Percentiles rank a stretch among this genome's conserved stretches.
These are phyloP conservation scores for Andrena cerasifolii DNA, from an alignment of 1,140 invertebrate species.

Conservation along the genomic window DNA sequence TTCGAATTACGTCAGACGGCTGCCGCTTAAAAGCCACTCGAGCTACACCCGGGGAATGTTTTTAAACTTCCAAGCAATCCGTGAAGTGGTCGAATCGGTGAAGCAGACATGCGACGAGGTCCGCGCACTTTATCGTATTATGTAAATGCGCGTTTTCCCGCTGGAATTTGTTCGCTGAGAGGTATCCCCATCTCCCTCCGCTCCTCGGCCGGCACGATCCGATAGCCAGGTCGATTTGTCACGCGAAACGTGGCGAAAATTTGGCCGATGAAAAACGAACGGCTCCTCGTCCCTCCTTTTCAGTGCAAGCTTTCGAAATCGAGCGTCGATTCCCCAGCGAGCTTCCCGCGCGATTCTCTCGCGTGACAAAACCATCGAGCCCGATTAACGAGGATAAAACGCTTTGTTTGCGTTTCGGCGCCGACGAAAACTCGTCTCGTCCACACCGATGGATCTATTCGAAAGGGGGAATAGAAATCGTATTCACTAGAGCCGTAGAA, in stretches of 20 bases:
- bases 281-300: not conserved
- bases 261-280: not conserved
- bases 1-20: slow-evolving; percentile 8
- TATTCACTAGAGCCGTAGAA: not conserved
- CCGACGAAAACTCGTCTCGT: not conserved
- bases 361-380: not conserved
- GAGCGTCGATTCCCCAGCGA: not conserved
- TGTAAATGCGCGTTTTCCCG: not conserved
- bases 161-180: not conserved
- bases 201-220: not conserved
- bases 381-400: not conserved
- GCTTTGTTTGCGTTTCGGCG: not conserved
- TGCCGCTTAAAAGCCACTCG: not conserved
- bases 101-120: slow-evolving; percentile 1
- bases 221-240: not conserved
- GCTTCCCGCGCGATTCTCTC: not conserved
- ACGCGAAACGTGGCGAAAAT: not conserved
- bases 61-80: not conserved
- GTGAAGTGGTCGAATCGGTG: slow-evolving; percentile 11
- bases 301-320: too few relatives aligned
- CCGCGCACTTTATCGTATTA: not conserved
- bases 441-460: too few relatives aligned
- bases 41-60: not conserved
- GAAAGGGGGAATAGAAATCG: not conserved
- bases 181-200: not conserved